These are phyloP conservation scores for Sylvietta virens DNA, from an alignment of 2,113 vertebrate genomes.

Conservation along the genomic window DNA sequence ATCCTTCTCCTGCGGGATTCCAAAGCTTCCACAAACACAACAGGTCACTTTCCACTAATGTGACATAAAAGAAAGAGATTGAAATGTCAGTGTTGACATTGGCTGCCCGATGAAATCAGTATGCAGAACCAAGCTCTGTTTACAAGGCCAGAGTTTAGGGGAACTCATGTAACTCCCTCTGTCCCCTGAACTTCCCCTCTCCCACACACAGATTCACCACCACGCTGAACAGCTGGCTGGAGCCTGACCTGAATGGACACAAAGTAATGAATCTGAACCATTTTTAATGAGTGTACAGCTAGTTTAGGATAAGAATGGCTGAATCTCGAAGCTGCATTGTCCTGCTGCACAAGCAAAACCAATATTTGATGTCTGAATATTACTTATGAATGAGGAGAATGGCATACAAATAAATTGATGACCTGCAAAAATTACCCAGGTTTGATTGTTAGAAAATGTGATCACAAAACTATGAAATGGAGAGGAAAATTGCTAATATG, in stretches of 20 bases:
- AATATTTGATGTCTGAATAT: background rate
- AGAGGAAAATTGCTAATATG: background rate
- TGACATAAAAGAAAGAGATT: conserved; percentile 54
- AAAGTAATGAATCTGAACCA: background rate
- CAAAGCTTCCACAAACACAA: conserved; percentile 61
- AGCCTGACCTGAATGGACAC: background rate
- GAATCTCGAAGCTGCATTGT: background rate
- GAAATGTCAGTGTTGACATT: conserved; percentile 50
- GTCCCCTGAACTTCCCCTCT: background rate
- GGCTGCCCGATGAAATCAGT: conserved; percentile 38
- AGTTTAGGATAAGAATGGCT: background rate
- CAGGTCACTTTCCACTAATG: conserved; percentile 58
- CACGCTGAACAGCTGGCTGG: background rate
- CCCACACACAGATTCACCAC: background rate
- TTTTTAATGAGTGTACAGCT: background rate
- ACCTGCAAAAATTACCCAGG: background rate
- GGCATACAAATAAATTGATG: background rate
- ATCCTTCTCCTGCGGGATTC: conserved; percentile 64
- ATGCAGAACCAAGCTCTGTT: conserved; percentile 22
- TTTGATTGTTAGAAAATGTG: background rate
- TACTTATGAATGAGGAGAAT: background rate
- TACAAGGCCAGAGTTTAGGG: background rate
- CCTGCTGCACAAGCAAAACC: background rate
- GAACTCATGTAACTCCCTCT: background rate
- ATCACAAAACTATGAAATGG: background rate